phyloP scores from a whole-genome alignment of 2,888 invertebrate genomes.

The Steinernema carpocapsae region DNA sequence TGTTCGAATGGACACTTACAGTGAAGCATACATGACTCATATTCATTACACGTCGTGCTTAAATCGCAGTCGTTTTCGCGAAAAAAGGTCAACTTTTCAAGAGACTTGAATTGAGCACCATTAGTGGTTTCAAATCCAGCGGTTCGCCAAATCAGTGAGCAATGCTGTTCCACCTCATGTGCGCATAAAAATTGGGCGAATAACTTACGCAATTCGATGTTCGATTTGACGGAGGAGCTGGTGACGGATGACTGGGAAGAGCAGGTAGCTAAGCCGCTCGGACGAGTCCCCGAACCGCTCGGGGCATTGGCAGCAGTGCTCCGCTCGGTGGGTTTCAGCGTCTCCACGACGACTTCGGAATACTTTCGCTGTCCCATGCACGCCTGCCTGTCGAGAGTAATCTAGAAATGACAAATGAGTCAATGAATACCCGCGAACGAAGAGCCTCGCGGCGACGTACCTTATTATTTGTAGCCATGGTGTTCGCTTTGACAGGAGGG shows the following conservation, averaged over 20 bases:
- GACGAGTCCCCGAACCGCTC: background rate
- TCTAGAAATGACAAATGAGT: background rate
- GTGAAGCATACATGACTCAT: too few species aligned
- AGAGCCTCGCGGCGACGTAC: background rate
- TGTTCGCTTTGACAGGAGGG: slow-evolving; percentile 3
- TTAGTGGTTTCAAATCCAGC: too few species aligned
- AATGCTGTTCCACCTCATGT: too few species aligned
- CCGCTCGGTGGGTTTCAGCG: slow-evolving; percentile 40
- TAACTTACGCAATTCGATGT: too few species aligned
- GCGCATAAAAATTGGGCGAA: too few species aligned
- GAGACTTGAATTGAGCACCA: too few species aligned
- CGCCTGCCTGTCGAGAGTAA: background rate
- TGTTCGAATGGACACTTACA: too few species aligned
- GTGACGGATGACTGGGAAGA: slow-evolving; percentile 36
- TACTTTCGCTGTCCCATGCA: slow-evolving; percentile 58
- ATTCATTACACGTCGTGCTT: too few species aligned
- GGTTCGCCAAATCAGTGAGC: too few species aligned
- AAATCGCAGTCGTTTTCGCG: too few species aligned
- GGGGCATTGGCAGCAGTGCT: background rate
- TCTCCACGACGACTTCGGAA: slow-evolving; percentile 63
- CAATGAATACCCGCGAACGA: too few species aligned
- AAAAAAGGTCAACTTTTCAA: too few species aligned
- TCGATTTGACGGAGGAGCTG: background rate
- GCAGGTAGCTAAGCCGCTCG: slow-evolving; percentile 36
- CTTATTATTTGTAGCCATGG: background rate